These are phyloP conservation scores for Coptodon bakossiorum DNA, from an alignment of 2,113 vertebrate genomes.

Conservation along the genomic window DNA sequence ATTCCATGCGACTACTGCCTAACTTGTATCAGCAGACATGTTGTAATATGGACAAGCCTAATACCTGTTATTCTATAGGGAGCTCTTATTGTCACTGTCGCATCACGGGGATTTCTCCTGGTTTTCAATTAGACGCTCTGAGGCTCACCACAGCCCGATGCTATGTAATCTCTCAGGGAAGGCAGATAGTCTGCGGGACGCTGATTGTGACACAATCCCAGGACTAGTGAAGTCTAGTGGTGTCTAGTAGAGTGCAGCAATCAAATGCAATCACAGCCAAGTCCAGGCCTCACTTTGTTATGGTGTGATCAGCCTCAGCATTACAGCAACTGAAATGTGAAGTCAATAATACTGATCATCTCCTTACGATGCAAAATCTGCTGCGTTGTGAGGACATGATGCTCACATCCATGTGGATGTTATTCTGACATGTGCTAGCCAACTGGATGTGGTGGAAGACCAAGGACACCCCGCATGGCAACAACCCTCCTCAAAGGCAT, in stretches of 20 bases:
- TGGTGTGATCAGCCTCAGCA: neutral
- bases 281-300: neutral
- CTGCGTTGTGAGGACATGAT: neutral
- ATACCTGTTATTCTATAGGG: conserved; percentile 57
- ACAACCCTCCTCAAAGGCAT: neutral
- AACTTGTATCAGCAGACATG: conserved; percentile 38
- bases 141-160: conserved; percentile 31
- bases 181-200: conserved; percentile 30
- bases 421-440: neutral
- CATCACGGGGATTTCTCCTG: conserved; percentile 39
- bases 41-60: conserved; percentile 55
- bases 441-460: neutral
- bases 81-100: conserved; percentile 34
- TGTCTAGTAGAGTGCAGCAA: neutral
- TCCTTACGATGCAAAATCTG: neutral
- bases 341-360: neutral
- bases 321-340: neutral
- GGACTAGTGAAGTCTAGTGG: neutral
- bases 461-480: neutral
- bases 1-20: conserved; percentile 8
- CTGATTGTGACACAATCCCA: conserved; percentile 29
- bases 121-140: conserved; percentile 71
- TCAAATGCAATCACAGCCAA: neutral
- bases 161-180: conserved; percentile 57
- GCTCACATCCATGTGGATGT: neutral